phyloP scores from a whole-genome alignment of 2,888 invertebrate species.

The Amiota communis region DNA sequence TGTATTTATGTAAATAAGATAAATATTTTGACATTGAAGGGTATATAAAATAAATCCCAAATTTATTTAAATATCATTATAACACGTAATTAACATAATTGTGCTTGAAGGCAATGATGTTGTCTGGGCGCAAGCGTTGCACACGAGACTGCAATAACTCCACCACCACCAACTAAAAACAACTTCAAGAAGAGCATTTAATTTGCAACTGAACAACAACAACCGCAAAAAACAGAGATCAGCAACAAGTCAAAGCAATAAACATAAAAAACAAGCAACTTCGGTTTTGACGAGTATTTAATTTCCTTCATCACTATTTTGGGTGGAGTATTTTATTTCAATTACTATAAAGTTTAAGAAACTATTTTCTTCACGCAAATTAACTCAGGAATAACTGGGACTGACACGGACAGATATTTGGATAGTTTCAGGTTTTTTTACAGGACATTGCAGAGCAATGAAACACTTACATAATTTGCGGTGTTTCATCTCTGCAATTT shows the following conservation, averaged over 20 bases:
- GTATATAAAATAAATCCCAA: constrained; percentile 28
- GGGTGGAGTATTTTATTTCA: too few relatives aligned
- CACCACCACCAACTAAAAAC: constrained; percentile 19
- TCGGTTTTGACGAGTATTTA: too few relatives aligned
- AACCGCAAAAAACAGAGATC: too few relatives aligned
- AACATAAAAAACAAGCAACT: neutral
- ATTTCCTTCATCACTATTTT: too few relatives aligned
- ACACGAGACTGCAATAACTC: constrained; percentile 1
- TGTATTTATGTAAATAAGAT: neutral
- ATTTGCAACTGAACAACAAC: constrained; percentile 7
- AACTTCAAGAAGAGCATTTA: neutral
- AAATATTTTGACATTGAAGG: neutral
- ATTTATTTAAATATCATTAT: constrained; percentile 57
- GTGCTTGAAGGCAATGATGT: constrained; percentile 36
- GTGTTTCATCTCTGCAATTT: too few relatives aligned
- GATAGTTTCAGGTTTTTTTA: too few relatives aligned
- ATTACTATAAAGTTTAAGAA: too few relatives aligned
- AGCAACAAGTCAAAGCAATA: neutral
- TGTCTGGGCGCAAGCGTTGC: constrained; percentile 17
- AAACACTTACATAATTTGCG: too few relatives aligned
- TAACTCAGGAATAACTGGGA: too few relatives aligned
- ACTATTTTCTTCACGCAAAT: too few relatives aligned
- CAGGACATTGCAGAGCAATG: too few relatives aligned
- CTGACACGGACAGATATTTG: too few relatives aligned
- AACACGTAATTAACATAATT: constrained; percentile 66